These are phyloP conservation scores for Poecilia wingei DNA, from an alignment of 2,797 vertebrate genomes.

Conservation along the genomic window DNA sequence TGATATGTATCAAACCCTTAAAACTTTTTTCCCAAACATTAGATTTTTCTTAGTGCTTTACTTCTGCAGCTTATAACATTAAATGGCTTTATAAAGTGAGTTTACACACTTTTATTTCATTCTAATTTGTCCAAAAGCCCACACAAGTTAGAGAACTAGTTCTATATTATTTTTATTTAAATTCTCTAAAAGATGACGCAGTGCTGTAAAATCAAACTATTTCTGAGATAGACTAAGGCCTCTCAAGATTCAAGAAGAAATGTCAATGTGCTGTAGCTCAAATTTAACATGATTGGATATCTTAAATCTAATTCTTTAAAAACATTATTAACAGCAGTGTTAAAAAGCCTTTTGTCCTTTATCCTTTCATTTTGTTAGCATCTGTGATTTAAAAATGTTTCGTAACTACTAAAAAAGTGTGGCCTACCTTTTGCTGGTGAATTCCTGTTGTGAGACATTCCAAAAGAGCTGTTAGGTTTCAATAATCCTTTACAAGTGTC, in stretches of 20 bases:
- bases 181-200: not conserved
- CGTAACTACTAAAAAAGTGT: not conserved
- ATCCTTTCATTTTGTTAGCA: not conserved
- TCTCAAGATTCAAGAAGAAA: not conserved
- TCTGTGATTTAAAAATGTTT: not conserved
- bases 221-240: not conserved
- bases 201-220: not conserved
- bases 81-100: not conserved
- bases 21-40: not conserved
- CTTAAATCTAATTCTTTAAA: not conserved
- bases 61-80: not conserved
- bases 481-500: slow-evolving; percentile 28
- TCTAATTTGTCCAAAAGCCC: not conserved
- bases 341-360: not conserved
- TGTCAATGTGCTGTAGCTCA: not conserved
- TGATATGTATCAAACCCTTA: not conserved
- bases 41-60: not conserved
- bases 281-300: not conserved
- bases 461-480: not conserved
- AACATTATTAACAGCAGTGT: not conserved
- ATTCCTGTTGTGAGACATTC: not conserved
- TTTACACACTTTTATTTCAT: not conserved
- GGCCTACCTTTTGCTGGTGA: slow-evolving; percentile 53
- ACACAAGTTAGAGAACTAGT: not conserved
- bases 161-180: not conserved